These are phyloP conservation scores for Aphaenogaster rudis DNA, from an alignment of 1,140 invertebrate genomes.

Conservation along the genomic window DNA sequence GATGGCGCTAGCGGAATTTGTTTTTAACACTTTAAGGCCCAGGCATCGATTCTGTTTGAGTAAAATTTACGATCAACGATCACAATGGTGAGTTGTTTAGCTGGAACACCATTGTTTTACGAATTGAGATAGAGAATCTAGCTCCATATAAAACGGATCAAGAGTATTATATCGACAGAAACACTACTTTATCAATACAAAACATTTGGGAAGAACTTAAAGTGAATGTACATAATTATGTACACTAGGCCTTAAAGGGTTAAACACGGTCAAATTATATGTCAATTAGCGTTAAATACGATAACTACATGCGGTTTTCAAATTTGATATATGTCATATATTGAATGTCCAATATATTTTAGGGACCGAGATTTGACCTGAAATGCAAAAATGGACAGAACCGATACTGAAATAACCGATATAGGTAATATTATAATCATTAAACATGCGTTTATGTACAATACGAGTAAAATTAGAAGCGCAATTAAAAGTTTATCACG, in stretches of 20 bases:
- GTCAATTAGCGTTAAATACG: not conserved
- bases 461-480: not conserved
- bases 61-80: too few species aligned
- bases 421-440: not conserved
- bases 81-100: too few species aligned
- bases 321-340: conserved; percentile 32
- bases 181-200: too few species aligned
- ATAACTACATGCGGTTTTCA: not conserved
- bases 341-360: not conserved
- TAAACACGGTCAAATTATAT: not conserved
- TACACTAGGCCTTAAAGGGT: too few species aligned
- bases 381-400: not conserved
- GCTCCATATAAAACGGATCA: too few species aligned
- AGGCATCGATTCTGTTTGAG: too few species aligned
- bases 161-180: too few species aligned
- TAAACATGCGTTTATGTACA: not conserved
- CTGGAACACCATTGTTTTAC: too few species aligned
- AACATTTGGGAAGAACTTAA: too few species aligned
- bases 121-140: too few species aligned
- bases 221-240: too few species aligned
- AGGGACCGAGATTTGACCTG: not conserved
- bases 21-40: not conserved
- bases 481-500: not conserved
- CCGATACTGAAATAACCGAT: not conserved
- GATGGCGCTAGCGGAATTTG: not conserved